A percentile compares a stretch with the other conserved stretches of the same genome.
Evolutionary conservation across 2,797 vertebrate species (phyloP).

Genomic region (Macropus fuliginosus): DNA sequence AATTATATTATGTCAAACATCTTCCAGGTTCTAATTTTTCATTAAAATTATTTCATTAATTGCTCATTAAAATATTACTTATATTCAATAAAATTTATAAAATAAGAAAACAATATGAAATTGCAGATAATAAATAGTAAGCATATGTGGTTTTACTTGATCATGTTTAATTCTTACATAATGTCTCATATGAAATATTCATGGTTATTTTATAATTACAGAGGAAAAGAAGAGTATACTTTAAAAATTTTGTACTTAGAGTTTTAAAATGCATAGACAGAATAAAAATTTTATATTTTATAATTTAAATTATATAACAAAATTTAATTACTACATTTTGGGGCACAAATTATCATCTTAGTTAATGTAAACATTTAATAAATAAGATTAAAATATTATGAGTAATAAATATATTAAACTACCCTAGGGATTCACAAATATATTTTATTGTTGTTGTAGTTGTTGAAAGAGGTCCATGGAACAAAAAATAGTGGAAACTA

Average conservation of each 20-base stretch:
- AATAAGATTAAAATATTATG: background rate
- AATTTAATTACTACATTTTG: background rate
- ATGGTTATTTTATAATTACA: background rate
- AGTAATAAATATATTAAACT: background rate
- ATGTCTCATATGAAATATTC: background rate
- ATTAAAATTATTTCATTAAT: background rate
- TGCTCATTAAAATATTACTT: background rate
- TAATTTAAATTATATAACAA: background rate
- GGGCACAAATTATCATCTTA: background rate
- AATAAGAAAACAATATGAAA: background rate
- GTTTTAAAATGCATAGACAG: background rate
- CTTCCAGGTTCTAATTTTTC: background rate
- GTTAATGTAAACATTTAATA: background rate
- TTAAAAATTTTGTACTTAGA: background rate
- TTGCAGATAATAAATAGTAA: background rate
- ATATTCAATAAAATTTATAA: background rate
- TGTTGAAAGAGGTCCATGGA: background rate
- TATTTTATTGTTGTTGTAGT: background rate
- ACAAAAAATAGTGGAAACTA: background rate
- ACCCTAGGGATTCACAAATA: background rate
- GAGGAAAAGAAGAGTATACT: background rate
- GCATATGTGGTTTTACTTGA: background rate
- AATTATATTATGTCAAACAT: background rate
- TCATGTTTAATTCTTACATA: background rate
- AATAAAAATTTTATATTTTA: background rate